Conservation (phyloP, 2,888 invertebrate genomes). For the Actias luna region DNA sequence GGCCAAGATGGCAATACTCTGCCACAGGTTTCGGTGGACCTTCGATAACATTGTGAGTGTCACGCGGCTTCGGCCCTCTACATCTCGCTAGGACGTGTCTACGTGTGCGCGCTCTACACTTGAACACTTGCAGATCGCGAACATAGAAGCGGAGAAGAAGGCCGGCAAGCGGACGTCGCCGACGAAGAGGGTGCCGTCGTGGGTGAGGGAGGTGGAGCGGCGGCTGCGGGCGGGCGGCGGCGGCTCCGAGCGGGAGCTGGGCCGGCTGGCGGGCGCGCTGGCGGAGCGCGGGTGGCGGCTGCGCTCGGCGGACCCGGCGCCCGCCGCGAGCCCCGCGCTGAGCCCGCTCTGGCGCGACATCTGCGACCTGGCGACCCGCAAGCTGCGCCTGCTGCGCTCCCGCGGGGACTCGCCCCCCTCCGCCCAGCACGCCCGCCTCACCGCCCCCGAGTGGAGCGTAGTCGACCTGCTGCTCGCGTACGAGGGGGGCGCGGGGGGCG, state of each 20-base stretch:
- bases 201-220: not conserved
- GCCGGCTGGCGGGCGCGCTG: not conserved
- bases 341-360: not conserved
- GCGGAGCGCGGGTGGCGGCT: not conserved
- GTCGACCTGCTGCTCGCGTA: conserved; percentile 28
- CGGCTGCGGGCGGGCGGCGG: not conserved
- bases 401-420: conserved; percentile 13
- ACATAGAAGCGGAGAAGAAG: not conserved
- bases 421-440: conserved; percentile 14
- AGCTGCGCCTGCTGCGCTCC: conserved; percentile 19
- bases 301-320: not conserved
- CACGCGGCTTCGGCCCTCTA: too few species aligned
- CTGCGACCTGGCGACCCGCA: conserved; percentile 6
- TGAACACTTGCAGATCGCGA: not conserved
- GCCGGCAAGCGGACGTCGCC: not conserved
- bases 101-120: too few species aligned
- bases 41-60: too few species aligned
- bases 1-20: too few species aligned
- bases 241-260: not conserved
- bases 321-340: not conserved
- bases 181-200: not conserved
- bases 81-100: too few species aligned
- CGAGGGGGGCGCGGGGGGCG: conserved; percentile 18
- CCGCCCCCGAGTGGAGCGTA: conserved; percentile 20
- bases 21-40: too few species aligned